Base-by-base conservation (phyloP, 2,888 invertebrate genomes). In the Nemoura dubitans region DNA sequence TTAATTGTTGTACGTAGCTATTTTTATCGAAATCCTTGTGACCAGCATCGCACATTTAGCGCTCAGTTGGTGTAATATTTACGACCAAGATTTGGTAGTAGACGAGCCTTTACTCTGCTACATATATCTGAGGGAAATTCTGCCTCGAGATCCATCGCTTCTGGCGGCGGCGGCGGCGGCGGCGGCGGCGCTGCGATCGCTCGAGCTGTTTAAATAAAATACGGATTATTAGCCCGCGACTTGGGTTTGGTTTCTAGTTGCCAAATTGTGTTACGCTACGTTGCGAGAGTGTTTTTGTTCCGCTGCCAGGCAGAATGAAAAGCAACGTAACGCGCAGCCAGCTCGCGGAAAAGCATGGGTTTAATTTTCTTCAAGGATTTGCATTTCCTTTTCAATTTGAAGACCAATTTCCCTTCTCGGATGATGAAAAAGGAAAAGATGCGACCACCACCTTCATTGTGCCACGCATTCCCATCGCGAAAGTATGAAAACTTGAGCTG, bases 351-450 rank as follows among this genome's bases (percentile, higher is more conserved):
- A 59, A 59, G 59, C 59, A 59, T n/a, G 59, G 59, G 59, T 21
- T 59, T 59, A 59, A 59, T 59, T 59, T 59, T 59, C 59, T 59
- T 59, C 59, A 59, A 21, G 59, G 59, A 59, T 59, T 59, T 59
- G 59, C 59, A 59, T 59, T 59, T 59, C 59, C 59, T 59, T 59
- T 59, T 59, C 59, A 59, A 59, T 59, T 59, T 59, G 59, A 59
- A 59, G 59, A 59, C 59, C 59, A 59, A 59, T 59, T 59, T 59
- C 59, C 59, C 59, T 10, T 59, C 59, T 59, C n/a, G 59, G 59
- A 59, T 59, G 59, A 59, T 59, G 59, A 59, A 59, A 59, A 59
- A 59, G 21, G 14, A 59, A 59, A 14, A 59, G 16, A 59, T n/a
- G n/a, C n/a, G n/a, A n/a, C n/a, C n/a, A n/a, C 21, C 59, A 59